Evolutionary conservation across 1,140 invertebrate species (phyloP), one percentile per base, ranked within the genome.

Genomic region (Venustaconcha ellipsiformis): DNA sequence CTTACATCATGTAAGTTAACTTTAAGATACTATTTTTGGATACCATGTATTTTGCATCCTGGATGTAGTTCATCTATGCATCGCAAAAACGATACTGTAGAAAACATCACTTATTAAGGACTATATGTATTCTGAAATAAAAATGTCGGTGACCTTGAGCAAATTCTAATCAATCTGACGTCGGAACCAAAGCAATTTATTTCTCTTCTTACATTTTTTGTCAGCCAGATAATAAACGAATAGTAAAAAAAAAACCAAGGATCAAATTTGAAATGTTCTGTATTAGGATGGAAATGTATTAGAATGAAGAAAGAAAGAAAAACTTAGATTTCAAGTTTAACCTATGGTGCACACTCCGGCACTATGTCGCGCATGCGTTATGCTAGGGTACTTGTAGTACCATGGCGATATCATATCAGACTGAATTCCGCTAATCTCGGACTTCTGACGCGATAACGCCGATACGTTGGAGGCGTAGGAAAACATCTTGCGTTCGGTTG

Each of bases 341-440:
- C 82, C 82, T 59, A 83, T 67, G 57, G 72, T 60, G 15, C 73
- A 78, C 8, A 76, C 78, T 15, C 71, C 82, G 57, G 77, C 78
- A 71, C 78, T 81, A 37, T 81, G 82, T 55, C 82, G 72, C 18
- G 82, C 77, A 56, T 80, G 72, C 48, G 71, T 76, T 78, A 83
- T 80, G 67, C 74, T 66, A 0, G 82, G 71, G 14, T 81, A 67
- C 60, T 73, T 72, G 23, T 75, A 57, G 30, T 78, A 76, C 82
- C 82, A 83, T 1, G 82, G 82, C 11, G 78, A 79, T 20, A 83
- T 74, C 8, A 81, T 58, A 59, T 83, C 82, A 11, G 72, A 76
- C 56, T 77, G 75, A n/a, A 77, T 56, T 59, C 74, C 57, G 8
- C 67, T 20, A 23, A 68, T 37, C 14, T 66, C 56, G 37, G 63